A percentile compares a stretch with the other conserved stretches of the same genome.
Conservation (phyloP, 2,888 invertebrate species). For the Synanthedon andrenaeformis region DNA sequence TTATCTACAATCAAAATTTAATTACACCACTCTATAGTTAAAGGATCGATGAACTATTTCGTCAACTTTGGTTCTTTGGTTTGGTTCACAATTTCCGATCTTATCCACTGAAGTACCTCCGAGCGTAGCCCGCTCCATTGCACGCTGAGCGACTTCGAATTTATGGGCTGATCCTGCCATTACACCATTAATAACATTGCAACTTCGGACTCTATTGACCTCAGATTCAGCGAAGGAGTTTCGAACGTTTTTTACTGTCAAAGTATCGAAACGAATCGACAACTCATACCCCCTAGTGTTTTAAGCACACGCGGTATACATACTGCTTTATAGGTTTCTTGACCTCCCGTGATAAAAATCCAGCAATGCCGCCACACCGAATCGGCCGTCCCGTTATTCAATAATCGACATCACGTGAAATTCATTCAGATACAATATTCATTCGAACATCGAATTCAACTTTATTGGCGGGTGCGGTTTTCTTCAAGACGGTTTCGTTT, state of each 20-base stretch:
- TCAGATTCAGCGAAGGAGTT: constrained; percentile 1
- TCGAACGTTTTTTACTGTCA: constrained; percentile 13
- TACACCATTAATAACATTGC: not conserved
- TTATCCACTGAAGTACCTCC: too few relatives aligned
- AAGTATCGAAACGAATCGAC: constrained; percentile 14
- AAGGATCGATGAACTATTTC: too few relatives aligned
- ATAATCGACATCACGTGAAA: constrained; percentile 29
- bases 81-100: too few relatives aligned
- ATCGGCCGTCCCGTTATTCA: constrained; percentile 35
- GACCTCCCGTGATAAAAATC: constrained; percentile 24
- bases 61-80: too few relatives aligned
- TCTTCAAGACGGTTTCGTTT: constrained; percentile 10
- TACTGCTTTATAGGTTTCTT: constrained; percentile 19
- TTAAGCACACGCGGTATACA: constrained; percentile 1
- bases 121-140: too few relatives aligned
- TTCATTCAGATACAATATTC: constrained; percentile 21
- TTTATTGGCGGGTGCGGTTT: constrained; percentile 4
- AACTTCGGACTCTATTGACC: constrained; percentile 6
- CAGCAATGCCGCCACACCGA: constrained; percentile 13
- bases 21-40: too few relatives aligned
- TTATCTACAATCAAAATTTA: too few relatives aligned
- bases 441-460: constrained; percentile 4
- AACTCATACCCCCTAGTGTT: constrained; percentile 18
- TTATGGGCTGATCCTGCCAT: too few relatives aligned
- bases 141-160: too few relatives aligned